A percentile compares a stretch with the other conserved stretches of the same genome.
These are phyloP conservation scores for Synergus laeviventris DNA, from an alignment of 2,888 invertebrate genomes.

Conservation along the genomic window DNA sequence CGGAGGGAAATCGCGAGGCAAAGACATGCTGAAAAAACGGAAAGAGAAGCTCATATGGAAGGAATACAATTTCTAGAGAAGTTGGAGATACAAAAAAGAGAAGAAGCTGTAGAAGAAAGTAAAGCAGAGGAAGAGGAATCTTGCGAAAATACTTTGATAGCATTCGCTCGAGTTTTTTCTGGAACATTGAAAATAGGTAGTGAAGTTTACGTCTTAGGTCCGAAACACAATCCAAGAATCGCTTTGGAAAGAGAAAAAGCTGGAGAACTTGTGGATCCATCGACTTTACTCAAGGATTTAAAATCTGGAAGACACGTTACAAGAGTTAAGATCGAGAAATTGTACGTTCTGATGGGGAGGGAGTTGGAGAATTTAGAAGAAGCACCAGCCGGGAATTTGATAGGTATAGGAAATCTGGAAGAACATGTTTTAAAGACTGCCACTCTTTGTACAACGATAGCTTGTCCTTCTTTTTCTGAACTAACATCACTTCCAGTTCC, in stretches of 20 bases:
- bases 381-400: slow-evolving; percentile 93
- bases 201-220: slow-evolving; percentile 89
- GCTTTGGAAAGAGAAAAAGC: slow-evolving; percentile 75
- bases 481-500: slow-evolving; percentile 87
- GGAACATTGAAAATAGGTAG: slow-evolving; percentile 88
- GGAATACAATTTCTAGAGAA: slow-evolving; percentile 56
- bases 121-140: slow-evolving; percentile 62
- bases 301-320: slow-evolving; percentile 83
- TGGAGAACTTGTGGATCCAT: slow-evolving; percentile 76
- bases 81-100: slow-evolving; percentile 48
- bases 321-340: slow-evolving; percentile 81
- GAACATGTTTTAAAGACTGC: slow-evolving; percentile 92
- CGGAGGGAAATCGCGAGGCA: slow-evolving; percentile 83
- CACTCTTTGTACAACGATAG: slow-evolving; percentile 88
- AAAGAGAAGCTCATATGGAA: slow-evolving; percentile 66
- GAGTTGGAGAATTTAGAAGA: slow-evolving; percentile 88
- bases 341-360: slow-evolving; percentile 95
- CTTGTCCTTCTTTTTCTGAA: slow-evolving; percentile 93
- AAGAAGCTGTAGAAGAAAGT: slow-evolving; percentile 42
- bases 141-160: slow-evolving; percentile 85
- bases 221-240: slow-evolving; percentile 89
- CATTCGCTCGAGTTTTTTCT: slow-evolving; percentile 95
- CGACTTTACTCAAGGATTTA: slow-evolving; percentile 80
- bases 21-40: slow-evolving; percentile 79
- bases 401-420: slow-evolving; percentile 92